Evolutionary conservation across 2,113 vertebrate genomes (phyloP).

Genomic region (Dicentrarchus labrax): DNA sequence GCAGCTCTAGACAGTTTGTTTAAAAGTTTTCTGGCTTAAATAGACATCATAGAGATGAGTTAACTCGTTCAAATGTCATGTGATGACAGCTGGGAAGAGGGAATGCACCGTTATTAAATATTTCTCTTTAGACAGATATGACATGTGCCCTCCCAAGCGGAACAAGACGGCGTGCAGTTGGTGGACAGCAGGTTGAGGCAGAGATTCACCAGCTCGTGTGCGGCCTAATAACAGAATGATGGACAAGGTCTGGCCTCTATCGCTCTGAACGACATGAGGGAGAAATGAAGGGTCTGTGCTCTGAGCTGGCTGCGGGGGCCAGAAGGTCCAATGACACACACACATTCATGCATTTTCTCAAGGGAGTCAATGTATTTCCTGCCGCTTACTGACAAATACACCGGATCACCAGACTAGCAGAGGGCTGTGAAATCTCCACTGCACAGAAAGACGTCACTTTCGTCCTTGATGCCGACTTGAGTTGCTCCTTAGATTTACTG

Average conservation of each 20-base stretch:
- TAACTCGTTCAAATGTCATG: background rate
- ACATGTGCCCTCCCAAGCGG: slow-evolving; percentile 27
- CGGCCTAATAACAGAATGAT: slow-evolving; percentile 69
- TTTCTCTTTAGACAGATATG: slow-evolving; percentile 22
- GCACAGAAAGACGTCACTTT: slow-evolving; percentile 57
- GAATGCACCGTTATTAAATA: background rate
- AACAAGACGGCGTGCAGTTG: slow-evolving; percentile 5
- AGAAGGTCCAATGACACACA: slow-evolving; percentile 23
- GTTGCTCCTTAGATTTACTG: slow-evolving; percentile 59
- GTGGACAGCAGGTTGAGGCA: slow-evolving; percentile 36
- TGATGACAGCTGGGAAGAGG: background rate
- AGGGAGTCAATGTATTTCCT: slow-evolving; percentile 44
- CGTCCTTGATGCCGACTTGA: slow-evolving; percentile 19
- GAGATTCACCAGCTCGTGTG: slow-evolving; percentile 39
- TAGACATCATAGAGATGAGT: background rate
- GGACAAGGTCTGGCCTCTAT: slow-evolving; percentile 68
- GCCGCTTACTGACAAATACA: slow-evolving; percentile 53
- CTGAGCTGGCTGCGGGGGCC: slow-evolving; percentile 18
- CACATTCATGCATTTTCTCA: background rate
- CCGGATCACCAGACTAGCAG: slow-evolving; percentile 15
- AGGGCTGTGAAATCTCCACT: slow-evolving; percentile 54
- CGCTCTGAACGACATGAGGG: slow-evolving; percentile 43
- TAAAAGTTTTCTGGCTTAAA: background rate
- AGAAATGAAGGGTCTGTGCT: slow-evolving; percentile 46
- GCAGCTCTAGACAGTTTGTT: background rate